Evolutionary conservation across 2,113 vertebrate species (phyloP).

Genomic region (Etheostoma cragini): DNA sequence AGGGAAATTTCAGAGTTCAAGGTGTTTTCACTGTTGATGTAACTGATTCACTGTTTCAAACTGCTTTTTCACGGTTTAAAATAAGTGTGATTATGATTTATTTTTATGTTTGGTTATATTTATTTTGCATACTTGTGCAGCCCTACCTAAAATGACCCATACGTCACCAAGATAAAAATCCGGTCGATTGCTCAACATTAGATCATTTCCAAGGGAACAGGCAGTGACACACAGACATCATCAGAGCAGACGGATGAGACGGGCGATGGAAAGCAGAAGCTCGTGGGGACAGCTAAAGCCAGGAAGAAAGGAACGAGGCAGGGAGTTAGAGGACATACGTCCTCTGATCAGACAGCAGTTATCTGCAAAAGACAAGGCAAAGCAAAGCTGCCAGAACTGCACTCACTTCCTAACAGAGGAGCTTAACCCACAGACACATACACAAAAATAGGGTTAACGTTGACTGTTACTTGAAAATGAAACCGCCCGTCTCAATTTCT

Average conservation of each 20-base stretch:
- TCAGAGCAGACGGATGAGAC: not conserved
- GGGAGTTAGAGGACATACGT: constrained; percentile 49
- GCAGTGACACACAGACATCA: constrained; percentile 8
- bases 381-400: constrained; percentile 22
- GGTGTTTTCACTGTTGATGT: no score
- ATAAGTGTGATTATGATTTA: no score
- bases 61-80: no score
- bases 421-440: constrained; percentile 23
- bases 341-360: constrained; percentile 45
- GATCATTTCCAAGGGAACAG: constrained; percentile 1
- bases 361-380: constrained; percentile 31
- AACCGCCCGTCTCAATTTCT: constrained; percentile 1
- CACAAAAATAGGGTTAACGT: not conserved
- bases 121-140: no score
- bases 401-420: not conserved
- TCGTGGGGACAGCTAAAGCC: constrained; percentile 15
- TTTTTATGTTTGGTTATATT: no score
- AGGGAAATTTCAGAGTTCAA: no score
- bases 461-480: not conserved
- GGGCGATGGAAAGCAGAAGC: constrained; percentile 11
- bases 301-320: constrained; percentile 34
- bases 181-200: not conserved
- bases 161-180: not conserved
- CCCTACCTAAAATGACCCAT: no score
- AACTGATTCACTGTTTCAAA: no score